phyloP scores from a whole-genome alignment of 2,797 vertebrate genomes.

The Arctocebus calabarensis region DNA sequence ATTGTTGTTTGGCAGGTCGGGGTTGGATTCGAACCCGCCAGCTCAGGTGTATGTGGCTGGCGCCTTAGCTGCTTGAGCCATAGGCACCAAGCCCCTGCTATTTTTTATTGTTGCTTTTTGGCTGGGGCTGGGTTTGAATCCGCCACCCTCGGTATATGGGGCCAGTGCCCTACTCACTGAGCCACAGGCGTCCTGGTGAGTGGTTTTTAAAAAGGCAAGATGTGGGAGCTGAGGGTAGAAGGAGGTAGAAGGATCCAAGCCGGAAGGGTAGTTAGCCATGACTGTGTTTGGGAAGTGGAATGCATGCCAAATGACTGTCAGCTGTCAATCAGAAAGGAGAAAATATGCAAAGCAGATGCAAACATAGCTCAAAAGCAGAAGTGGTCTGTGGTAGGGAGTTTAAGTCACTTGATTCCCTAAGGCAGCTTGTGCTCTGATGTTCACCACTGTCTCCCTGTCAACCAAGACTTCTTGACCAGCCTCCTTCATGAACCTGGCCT shows the following conservation, averaged over 20 bases:
- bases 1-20: too few species aligned
- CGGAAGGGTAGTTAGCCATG: background rate
- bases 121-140: too few species aligned
- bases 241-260: background rate
- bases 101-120: too few species aligned
- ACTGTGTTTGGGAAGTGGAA: background rate
- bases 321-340: background rate
- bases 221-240: background rate
- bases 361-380: constrained; percentile 19
- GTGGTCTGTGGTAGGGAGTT: background rate
- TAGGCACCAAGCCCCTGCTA: too few species aligned
- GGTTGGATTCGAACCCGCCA: too few species aligned
- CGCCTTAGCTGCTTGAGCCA: too few species aligned
- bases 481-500: background rate
- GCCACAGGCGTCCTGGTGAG: too few species aligned
- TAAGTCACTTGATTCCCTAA: background rate
- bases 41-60: too few species aligned
- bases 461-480: background rate
- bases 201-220: background rate
- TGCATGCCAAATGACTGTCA: background rate
- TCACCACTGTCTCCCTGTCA: background rate
- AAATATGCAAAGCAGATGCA: constrained; percentile 66
- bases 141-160: too few species aligned
- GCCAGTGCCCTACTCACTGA: too few species aligned
- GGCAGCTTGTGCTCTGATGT: background rate